Conservation (phyloP, 2,888 invertebrate genomes). For the Drepanosiphum platanoidis region DNA sequence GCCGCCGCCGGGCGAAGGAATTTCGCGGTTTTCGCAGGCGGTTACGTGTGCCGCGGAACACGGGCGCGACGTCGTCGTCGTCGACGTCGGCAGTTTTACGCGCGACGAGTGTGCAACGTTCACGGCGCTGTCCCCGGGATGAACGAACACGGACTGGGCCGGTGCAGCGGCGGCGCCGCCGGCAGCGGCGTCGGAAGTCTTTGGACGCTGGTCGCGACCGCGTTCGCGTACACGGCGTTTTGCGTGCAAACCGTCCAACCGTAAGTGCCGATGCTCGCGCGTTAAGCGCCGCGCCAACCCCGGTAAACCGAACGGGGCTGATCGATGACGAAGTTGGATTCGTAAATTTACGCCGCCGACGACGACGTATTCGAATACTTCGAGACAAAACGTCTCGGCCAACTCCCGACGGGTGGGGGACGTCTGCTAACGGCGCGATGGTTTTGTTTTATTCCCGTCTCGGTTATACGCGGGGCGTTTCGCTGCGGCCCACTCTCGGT, state of each 20-base stretch:
- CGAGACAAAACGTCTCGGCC: too few species aligned
- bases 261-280: conserved; percentile 15
- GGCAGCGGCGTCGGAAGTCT: not conserved
- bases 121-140: not conserved
- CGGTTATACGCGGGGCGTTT: too few species aligned
- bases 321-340: not conserved
- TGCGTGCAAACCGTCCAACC: conserved; percentile 31
- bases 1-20: not conserved
- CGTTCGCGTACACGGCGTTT: not conserved
- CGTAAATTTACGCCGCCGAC: not conserved
- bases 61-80: too few species aligned
- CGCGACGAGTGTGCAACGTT: not conserved
- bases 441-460: too few species aligned
- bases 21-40: not conserved
- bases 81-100: too few species aligned
- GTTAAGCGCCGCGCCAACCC: not conserved
- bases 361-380: not conserved
- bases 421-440: too few species aligned
- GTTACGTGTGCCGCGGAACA: too few species aligned
- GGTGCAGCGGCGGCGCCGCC: not conserved
- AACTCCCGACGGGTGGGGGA: too few species aligned
- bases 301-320: too few species aligned
- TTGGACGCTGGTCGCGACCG: conserved; percentile 21
- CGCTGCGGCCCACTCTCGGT: too few species aligned
- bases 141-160: not conserved